phyloP scores from a whole-genome alignment of 2,888 invertebrate species.

The Osmoderma eremita region DNA sequence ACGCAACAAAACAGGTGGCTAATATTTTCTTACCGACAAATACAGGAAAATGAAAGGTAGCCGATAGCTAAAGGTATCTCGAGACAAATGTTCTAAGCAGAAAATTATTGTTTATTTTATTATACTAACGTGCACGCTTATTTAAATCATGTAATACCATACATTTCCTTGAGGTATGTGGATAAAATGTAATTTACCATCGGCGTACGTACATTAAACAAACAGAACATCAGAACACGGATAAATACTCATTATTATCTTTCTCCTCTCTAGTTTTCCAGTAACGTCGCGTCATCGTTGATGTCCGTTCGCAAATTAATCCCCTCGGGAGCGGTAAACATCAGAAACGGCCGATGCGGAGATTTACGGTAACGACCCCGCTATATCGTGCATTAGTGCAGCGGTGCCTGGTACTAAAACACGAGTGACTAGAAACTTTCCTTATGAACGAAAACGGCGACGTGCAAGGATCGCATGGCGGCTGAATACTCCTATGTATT shows the following conservation, averaged over 20 bases:
- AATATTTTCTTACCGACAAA: too few species aligned
- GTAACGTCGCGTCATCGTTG: slow-evolving; percentile 12
- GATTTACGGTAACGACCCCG: slow-evolving; percentile 33
- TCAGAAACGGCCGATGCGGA: slow-evolving; percentile 27
- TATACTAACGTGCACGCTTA: slow-evolving; percentile 16
- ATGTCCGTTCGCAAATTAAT: slow-evolving; percentile 32
- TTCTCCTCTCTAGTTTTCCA: slow-evolving; percentile 25
- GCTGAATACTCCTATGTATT: not conserved
- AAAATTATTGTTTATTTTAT: slow-evolving; percentile 27
- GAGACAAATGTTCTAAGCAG: slow-evolving; percentile 7
- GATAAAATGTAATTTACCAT: slow-evolving; percentile 16
- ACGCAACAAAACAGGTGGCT: not conserved
- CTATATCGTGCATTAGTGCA: slow-evolving; percentile 34
- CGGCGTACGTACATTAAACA: slow-evolving; percentile 2
- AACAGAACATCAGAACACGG: slow-evolving; percentile 15
- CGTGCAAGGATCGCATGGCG: not conserved
- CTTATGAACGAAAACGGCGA: slow-evolving; percentile 8
- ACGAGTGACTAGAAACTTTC: slow-evolving; percentile 21
- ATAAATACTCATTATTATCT: slow-evolving; percentile 25
- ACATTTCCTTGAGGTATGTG: slow-evolving; percentile 5
- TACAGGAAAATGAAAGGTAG: slow-evolving; percentile 20
- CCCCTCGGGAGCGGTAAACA: slow-evolving; percentile 32
- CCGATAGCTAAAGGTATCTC: slow-evolving; percentile 12
- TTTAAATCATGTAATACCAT: slow-evolving; percentile 23
- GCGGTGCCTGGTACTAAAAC: slow-evolving; percentile 27